Base-by-base conservation (phyloP, 1,140 invertebrate species). In the Cyclargus thomasi region DNA sequence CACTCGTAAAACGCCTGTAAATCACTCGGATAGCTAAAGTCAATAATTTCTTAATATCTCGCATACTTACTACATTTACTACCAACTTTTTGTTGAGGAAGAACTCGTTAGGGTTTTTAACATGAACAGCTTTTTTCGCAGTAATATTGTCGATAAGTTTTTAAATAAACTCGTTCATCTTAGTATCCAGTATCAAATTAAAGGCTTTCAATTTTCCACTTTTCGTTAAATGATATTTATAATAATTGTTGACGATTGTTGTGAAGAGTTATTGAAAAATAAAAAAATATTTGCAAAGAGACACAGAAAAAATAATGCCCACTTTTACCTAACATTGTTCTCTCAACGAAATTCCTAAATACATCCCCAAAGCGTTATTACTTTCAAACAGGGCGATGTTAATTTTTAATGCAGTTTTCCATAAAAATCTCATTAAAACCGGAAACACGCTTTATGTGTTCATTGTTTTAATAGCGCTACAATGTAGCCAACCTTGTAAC, bases 361-460 rank as follows among this genome's bases (percentile, higher is more conserved):
- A 47, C 39, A 47, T 47, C 39, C 39, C 39, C 39, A 47, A 29
- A 29, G 2, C 39, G 39, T 47, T 47, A 47, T 47, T 16, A 47
- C 39, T 47, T 65, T 65, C 21, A 69, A 67, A 53, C 22, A 53
- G 62, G n/a, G 36, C 21, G 39, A 14, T 68, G 20, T n/a, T 59
- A 59, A 59, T 59, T 59, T 59, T 59, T 11, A 59, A 59, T 59
- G 68, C 65, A 67, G 65, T 59, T 69, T 63, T 67, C 68, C 70
- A 67, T 65, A 69, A 69, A 67, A 72, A 23, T 68, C 67, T 77
- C 75, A 76, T 80, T 78, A 79, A 59, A 59, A 59, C 18, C 55
- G 55, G 55, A 59, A 59, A 59, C 55, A 59, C 55, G 55, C 55
- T 59, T 59, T 59, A 59, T 59, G 53, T 16, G 18, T 59, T 65